Conservation (phyloP, 1,140 invertebrate species). For the Drosophila baimaii region DNA sequence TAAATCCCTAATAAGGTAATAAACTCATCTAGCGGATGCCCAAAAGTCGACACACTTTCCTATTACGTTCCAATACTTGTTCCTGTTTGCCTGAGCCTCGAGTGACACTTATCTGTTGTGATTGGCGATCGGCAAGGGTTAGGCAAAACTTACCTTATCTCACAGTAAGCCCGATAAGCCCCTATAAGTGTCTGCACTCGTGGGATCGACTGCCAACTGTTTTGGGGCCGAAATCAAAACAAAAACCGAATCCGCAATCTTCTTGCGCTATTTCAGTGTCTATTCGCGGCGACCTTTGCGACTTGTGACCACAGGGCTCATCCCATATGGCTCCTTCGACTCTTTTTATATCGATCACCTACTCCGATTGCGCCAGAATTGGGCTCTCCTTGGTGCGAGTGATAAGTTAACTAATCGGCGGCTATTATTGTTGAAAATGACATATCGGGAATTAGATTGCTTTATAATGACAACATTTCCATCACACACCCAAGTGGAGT, state of each 20-base stretch:
- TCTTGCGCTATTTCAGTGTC: conserved; percentile 10
- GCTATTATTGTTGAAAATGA: conserved; percentile 80
- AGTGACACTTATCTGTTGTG: conserved; percentile 77
- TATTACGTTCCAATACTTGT: conserved; percentile 13
- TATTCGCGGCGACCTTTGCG: conserved; percentile 10
- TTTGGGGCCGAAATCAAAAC: conserved; percentile 49
- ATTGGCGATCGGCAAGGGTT: conserved; percentile 32
- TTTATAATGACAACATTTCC: conserved; percentile 77
- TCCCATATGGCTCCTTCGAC: background rate
- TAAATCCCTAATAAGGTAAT: background rate
- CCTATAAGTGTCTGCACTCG: conserved; percentile 45
- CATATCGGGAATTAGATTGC: conserved; percentile 82
- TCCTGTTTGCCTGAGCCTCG: conserved; percentile 23
- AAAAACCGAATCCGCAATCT: conserved; percentile 35
- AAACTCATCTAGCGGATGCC: background rate
- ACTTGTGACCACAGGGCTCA: conserved; percentile 19
- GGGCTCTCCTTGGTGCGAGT: conserved; percentile 18
- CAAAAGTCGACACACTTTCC: background rate
- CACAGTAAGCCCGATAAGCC: conserved; percentile 67
- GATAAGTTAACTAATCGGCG: conserved; percentile 82
- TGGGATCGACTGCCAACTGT: conserved; percentile 23
- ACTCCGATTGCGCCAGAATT: conserved; percentile 2
- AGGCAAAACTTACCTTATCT: conserved; percentile 67
- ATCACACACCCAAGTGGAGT: conserved; percentile 33
- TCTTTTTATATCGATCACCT: conserved; percentile 7